A percentile compares a stretch with the other conserved stretches of the same genome.
These are phyloP conservation scores for Phoenicopterus ruber DNA, from an alignment of 2,113 vertebrate species.

Conservation along the genomic window DNA sequence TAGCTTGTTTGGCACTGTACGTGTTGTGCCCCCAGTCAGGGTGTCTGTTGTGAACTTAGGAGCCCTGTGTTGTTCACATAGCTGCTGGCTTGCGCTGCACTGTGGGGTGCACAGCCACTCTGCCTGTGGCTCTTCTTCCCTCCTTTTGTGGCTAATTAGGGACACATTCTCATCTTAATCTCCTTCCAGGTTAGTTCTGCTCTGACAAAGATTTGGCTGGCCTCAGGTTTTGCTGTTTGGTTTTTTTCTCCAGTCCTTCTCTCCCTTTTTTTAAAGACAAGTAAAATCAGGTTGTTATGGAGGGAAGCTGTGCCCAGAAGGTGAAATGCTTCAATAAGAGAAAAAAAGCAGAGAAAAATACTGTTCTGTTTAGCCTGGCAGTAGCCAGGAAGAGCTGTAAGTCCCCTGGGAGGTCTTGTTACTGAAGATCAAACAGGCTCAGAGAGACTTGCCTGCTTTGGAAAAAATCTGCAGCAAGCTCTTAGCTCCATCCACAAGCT, in stretches of 20 bases:
- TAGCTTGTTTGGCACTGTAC: not conserved
- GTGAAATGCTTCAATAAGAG: not conserved
- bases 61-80: not conserved
- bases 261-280: not conserved
- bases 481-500: not conserved
- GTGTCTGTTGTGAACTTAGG: too few species aligned
- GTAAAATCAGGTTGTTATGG: not conserved
- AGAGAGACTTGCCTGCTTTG: constrained; percentile 24
- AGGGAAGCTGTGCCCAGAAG: not conserved
- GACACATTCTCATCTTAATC: not conserved
- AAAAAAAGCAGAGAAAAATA: not conserved
- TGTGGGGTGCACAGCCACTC: not conserved
- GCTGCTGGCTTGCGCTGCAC: not conserved
- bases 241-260: not conserved
- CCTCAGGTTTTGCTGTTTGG: not conserved
- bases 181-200: not conserved
- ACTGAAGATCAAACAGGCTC: constrained; percentile 36
- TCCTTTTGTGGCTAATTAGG: not conserved
- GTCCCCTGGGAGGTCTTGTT: constrained; percentile 24
- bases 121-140: not conserved
- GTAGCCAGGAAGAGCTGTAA: constrained; percentile 8
- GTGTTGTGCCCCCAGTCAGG: accelerated
- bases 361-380: not conserved
- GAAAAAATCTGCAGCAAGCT: constrained; percentile 29
- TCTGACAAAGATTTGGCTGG: not conserved